phyloP scores from a whole-genome alignment of 35 echinoderm and acorn worm genomes.

The Apostichopus californicus region DNA sequence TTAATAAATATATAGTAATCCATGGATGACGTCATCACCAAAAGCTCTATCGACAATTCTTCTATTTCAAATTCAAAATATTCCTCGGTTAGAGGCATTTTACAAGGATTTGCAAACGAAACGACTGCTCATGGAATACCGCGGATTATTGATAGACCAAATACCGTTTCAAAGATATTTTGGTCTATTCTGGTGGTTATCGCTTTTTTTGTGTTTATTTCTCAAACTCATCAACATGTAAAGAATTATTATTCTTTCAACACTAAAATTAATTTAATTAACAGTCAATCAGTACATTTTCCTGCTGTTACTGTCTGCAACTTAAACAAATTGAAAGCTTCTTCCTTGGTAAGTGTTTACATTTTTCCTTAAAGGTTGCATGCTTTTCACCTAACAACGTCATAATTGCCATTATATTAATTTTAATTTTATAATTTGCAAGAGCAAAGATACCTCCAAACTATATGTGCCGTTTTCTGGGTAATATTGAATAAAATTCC shows the following conservation, averaged over 20 bases:
- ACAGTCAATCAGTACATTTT: conserved; percentile 50
- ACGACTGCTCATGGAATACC: conserved; percentile 85
- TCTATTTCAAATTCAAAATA: no score
- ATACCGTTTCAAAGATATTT: conserved; percentile 57
- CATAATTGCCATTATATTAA: no score
- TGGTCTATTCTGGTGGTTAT: conserved; percentile 63
- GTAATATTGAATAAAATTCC: no score
- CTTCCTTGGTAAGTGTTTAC: conserved; percentile 50
- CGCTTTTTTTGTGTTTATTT: conserved; percentile 35
- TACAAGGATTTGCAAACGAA: conserved; percentile 53
- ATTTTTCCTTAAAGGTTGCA: no score
- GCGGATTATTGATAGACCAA: conserved; percentile 39
- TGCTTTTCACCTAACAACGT: no score
- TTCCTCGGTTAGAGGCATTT: background rate
- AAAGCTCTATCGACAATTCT: no score
- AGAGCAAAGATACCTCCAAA: no score
- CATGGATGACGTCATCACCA: no score
- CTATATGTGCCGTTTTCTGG: no score
- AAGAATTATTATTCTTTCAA: conserved; percentile 67
- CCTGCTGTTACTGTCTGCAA: conserved; percentile 93
- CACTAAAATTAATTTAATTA: conserved; percentile 73
- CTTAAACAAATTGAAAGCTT: conserved; percentile 77
- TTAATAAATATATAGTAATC: no score
- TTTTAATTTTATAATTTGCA: no score
- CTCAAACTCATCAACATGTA: conserved; percentile 52